Conservation (phyloP, 2,888 invertebrate genomes). For the Cephus runcator region DNA sequence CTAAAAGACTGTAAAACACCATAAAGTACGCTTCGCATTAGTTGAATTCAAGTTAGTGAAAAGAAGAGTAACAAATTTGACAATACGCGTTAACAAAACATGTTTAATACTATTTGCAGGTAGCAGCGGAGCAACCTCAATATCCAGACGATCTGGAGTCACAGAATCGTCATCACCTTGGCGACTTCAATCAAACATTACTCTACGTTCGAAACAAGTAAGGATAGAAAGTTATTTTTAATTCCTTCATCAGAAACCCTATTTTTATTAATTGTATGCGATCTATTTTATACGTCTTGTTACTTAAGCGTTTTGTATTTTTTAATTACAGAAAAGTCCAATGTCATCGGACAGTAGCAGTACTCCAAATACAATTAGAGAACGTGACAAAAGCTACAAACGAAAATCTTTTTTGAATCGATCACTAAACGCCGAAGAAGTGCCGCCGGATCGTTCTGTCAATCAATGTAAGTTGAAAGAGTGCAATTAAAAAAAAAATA, state of each 20-base stretch:
- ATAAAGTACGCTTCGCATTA: neutral
- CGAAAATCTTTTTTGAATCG: conserved; percentile 75
- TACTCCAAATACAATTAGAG: conserved; percentile 51
- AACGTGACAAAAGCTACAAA: conserved; percentile 73
- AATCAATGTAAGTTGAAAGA: conserved; percentile 8
- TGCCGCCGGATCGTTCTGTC: conserved; percentile 25
- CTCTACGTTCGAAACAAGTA: conserved; percentile 39
- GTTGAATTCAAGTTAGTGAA: neutral
- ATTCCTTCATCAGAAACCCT: neutral
- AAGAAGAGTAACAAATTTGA: neutral
- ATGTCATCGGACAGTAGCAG: conserved; percentile 40
- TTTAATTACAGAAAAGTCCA: conserved; percentile 52
- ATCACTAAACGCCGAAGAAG: conserved; percentile 67
- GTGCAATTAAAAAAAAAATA: neutral
- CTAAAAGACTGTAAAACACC: neutral
- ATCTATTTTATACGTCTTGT: neutral
- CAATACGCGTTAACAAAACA: neutral
- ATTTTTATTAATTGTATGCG: neutral
- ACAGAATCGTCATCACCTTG: conserved; percentile 33
- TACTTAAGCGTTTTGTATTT: conserved; percentile 3
- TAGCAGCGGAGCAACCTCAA: neutral
- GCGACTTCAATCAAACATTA: conserved; percentile 33
- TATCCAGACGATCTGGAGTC: conserved; percentile 34
- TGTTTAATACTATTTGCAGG: neutral
- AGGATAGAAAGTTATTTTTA: neutral